Conservation (phyloP, 2,113 vertebrate genomes). For the Epinephelus fuscoguttatus region DNA sequence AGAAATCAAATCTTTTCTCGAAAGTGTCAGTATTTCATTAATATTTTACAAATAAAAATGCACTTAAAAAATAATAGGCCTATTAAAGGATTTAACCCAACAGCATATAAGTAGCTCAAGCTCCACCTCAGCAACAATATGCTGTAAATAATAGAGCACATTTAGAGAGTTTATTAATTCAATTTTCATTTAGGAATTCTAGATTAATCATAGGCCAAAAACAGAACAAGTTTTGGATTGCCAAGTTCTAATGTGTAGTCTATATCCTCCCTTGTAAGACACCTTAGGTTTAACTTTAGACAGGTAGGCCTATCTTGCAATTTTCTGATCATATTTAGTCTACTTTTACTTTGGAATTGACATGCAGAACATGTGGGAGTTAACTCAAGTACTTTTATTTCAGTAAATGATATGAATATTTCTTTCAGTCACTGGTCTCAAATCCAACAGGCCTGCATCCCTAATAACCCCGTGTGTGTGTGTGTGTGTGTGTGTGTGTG, state of each 20-base stretch:
- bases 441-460: background rate
- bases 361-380: too few species aligned
- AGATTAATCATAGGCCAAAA: too few species aligned
- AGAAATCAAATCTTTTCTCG: too few species aligned
- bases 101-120: background rate
- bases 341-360: too few species aligned
- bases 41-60: too few species aligned
- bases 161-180: background rate
- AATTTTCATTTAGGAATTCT: background rate
- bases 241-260: background rate
- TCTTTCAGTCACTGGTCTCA: too few species aligned
- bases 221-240: background rate
- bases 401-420: too few species aligned
- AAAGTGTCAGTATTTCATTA: too few species aligned
- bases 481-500: conserved; percentile 20
- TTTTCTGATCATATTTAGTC: too few species aligned
- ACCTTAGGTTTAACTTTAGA: background rate
- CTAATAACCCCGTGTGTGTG: background rate
- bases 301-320: too few species aligned
- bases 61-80: too few species aligned
- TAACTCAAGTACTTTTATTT: too few species aligned
- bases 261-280: background rate
- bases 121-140: background rate
- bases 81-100: background rate
- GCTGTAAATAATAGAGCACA: background rate